Percentiles rank a stretch among this genome's conserved stretches.
phyloP scores from a whole-genome alignment of 1,140 invertebrate species.

The Panagrolaimus sp. region DNA sequence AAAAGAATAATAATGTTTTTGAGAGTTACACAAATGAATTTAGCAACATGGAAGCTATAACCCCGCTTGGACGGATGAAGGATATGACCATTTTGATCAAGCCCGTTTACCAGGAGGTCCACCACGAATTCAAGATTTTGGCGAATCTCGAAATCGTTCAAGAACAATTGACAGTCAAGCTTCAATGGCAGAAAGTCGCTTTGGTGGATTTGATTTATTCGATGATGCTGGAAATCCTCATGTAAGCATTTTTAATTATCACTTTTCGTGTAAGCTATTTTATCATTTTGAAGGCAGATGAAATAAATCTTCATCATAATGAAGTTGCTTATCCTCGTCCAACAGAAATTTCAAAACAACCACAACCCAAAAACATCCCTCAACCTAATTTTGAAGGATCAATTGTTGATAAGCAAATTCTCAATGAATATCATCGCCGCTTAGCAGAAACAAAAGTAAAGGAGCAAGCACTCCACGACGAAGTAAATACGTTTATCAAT shows the following conservation, averaged over 20 bases:
- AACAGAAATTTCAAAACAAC: not conserved
- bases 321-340: conserved; percentile 28
- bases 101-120: not conserved
- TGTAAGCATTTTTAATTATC: not conserved
- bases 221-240: conserved; percentile 15
- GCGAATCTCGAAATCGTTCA: conserved; percentile 2
- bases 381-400: no score
- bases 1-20: no score
- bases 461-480: no score
- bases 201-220: conserved; percentile 26
- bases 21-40: no score
- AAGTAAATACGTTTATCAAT: no score
- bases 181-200: conserved; percentile 24
- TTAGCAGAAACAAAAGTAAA: no score
- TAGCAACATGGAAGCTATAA: no score
- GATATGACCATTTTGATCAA: not conserved
- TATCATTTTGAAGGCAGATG: not conserved
- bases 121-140: not conserved
- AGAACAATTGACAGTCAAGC: conserved; percentile 29
- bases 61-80: no score
- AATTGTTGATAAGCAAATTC: no score
- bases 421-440: no score
- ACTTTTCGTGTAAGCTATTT: not conserved
- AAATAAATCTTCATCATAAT: conserved; percentile 24
- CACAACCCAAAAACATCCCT: no score